Percentiles rank a stretch among this genome's conserved stretches.
These are phyloP conservation scores for Lepidochrysops patricia DNA, from an alignment of 2,888 invertebrate genomes.

Conservation along the genomic window DNA sequence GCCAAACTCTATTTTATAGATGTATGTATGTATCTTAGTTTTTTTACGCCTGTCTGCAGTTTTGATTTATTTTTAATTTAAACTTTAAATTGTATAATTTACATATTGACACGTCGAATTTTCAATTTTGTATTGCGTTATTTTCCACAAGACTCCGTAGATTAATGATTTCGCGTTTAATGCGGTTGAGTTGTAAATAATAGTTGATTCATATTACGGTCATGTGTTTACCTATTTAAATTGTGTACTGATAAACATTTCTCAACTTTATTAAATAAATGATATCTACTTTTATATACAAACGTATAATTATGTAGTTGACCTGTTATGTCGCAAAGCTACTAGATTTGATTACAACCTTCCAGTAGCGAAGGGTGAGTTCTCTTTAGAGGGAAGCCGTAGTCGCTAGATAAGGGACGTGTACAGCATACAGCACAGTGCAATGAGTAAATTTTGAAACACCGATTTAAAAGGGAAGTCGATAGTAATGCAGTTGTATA, in stretches of 20 bases:
- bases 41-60: neutral
- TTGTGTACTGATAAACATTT: neutral
- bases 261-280: neutral
- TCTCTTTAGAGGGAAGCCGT: too few species aligned
- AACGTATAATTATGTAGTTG: too few species aligned
- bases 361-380: too few species aligned
- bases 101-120: neutral
- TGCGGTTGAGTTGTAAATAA: neutral
- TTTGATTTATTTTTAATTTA: neutral
- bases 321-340: too few species aligned
- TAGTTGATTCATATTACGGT: neutral
- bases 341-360: too few species aligned
- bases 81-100: neutral
- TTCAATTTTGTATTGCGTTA: conserved; percentile 1
- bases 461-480: too few species aligned
- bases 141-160: neutral
- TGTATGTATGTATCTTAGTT: too few species aligned
- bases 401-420: too few species aligned
- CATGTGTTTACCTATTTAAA: neutral
- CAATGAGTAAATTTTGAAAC: too few species aligned
- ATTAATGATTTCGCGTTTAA: conserved; percentile 1
- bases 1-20: too few species aligned
- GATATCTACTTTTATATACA: neutral
- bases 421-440: too few species aligned
- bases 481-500: too few species aligned